A percentile compares a stretch with the other conserved stretches of the same genome.
Conservation (phyloP, 2,888 invertebrate genomes). For the Crepidodera aurea region DNA sequence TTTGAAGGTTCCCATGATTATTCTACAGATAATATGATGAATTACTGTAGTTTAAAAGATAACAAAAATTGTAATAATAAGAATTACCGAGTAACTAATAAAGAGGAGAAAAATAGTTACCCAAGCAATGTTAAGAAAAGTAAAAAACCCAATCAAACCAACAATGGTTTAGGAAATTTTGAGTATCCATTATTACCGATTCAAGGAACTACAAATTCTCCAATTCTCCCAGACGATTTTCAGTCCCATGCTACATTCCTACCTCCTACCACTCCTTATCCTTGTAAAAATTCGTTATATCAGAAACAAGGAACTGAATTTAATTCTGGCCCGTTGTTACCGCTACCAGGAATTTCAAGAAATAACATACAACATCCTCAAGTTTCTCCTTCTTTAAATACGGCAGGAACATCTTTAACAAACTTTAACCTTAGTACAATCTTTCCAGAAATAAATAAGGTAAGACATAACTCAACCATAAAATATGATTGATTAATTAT, state of each 20-base stretch:
- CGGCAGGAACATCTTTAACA: conserved; percentile 67
- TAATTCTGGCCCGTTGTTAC: conserved; percentile 45
- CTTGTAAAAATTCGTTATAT: conserved; percentile 59
- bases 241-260: conserved; percentile 57
- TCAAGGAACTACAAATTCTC: conserved; percentile 58
- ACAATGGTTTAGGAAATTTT: conserved; percentile 50
- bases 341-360: conserved; percentile 49
- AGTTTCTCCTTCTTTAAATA: conserved; percentile 53
- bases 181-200: conserved; percentile 59
- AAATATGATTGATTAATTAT: neutral
- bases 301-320: conserved; percentile 53
- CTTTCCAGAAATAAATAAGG: conserved; percentile 81
- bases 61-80: conserved; percentile 38
- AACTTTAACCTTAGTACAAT: conserved; percentile 86
- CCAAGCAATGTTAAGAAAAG: conserved; percentile 41
- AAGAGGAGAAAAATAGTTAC: conserved; percentile 38
- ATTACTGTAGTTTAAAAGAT: conserved; percentile 26
- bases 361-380: conserved; percentile 54
- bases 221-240: conserved; percentile 60
- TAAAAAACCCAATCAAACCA: conserved; percentile 48
- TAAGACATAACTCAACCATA: conserved; percentile 31
- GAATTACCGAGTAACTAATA: conserved; percentile 32
- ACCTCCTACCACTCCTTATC: conserved; percentile 56
- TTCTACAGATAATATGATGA: conserved; percentile 26
- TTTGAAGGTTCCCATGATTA: conserved; percentile 47